Evolutionary conservation across 2,888 invertebrate genomes (phyloP), one percentile per base, ranked within the genome.

Genomic region (Ophion obscuratus): DNA sequence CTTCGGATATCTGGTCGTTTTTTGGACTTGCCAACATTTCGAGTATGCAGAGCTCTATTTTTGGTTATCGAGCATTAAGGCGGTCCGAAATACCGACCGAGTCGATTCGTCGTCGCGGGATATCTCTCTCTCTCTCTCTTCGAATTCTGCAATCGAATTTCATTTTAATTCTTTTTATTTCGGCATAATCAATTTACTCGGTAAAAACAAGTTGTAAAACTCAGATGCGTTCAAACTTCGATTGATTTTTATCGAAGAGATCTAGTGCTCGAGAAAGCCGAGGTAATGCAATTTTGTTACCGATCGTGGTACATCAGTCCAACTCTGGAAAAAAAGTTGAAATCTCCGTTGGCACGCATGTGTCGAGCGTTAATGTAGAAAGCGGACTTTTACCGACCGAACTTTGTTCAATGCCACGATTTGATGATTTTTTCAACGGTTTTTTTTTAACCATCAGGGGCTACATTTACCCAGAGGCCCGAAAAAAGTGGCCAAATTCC

Each of bases 301-400:
- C 66, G 76, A 76, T 31, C 11, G 76, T 66, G 66, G 64, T 76
- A 66, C 20, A 53, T 36, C 66, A 66, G 36, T 47, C 17, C 2
- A 6, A 31, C 17, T 53, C n/a, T 6, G 14, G 61, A 61, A 27
- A 76, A 75, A 27, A 10, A 44, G 10, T 64, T 24, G 31, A 36
- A 31, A 20, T 73, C 27, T 59, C 36, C 36, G 57, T 10, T 57
- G 11, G n/a, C 73, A 59, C 73, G 53, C 17, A n/a, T 31, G 57
- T 53, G 31, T 40, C 40, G 9, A 40, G 31, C 4, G 31, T 31
- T 31, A 31, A 31, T 31, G 31, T 31, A 31, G 9, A 40, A 40
- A 7, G 0, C 40, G 40, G 9, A 9, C 5, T 40, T 40, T 40
- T 40, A 40, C 40, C 40, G 40, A 40, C 40, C 14, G 53, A 53